phyloP scores from a whole-genome alignment of 2,797 vertebrate species.

The Crenuchus spilurus region DNA sequence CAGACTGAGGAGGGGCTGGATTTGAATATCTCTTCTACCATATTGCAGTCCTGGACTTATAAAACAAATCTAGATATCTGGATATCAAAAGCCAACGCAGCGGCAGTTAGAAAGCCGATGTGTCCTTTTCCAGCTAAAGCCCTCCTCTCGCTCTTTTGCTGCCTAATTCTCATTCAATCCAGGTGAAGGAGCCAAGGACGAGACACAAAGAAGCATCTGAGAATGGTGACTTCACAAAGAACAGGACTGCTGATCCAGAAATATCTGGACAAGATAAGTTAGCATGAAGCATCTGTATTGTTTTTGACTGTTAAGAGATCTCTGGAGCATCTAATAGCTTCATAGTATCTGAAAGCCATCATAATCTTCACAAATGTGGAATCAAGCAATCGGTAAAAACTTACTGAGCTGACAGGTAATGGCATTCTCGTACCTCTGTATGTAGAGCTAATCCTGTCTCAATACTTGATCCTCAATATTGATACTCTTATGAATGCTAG shows the following conservation, averaged over 20 bases:
- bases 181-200: constrained; percentile 15
- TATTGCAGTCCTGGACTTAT: constrained; percentile 26
- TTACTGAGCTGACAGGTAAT: too few species aligned
- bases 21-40: constrained; percentile 27
- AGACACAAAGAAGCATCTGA: constrained; percentile 12
- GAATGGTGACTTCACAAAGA: too few species aligned
- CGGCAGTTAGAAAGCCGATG: constrained; percentile 8
- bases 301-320: too few species aligned
- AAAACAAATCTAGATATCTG: constrained; percentile 16
- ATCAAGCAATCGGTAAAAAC: too few species aligned
- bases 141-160: neutral
- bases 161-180: neutral
- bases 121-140: neutral
- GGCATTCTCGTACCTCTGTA: too few species aligned
- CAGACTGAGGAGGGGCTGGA: constrained; percentile 58
- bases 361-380: too few species aligned
- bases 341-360: too few species aligned
- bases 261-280: neutral
- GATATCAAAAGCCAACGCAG: constrained; percentile 64
- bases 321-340: neutral
- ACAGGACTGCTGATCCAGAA: neutral
- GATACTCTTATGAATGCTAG: too few species aligned
- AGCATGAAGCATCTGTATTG: too few species aligned
- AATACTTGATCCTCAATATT: too few species aligned
- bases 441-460: too few species aligned